Percentiles rank a stretch among this genome's conserved stretches.
Conservation (phyloP, 2,797 vertebrate species). For the Pygocentrus nattereri region DNA sequence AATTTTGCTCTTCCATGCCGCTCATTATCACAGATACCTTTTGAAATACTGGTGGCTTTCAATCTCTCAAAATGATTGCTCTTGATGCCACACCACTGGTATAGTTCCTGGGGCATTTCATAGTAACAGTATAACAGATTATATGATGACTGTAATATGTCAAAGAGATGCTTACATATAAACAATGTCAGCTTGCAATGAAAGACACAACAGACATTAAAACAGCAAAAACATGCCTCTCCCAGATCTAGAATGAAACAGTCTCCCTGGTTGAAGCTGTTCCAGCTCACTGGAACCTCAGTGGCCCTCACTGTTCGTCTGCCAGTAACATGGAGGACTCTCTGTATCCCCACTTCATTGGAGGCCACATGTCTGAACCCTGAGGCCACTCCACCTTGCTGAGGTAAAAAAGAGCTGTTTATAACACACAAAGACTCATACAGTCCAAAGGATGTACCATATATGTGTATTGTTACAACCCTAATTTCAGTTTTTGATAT, state of each 20-base stretch:
- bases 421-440: not conserved
- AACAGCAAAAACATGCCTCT: too few relatives aligned
- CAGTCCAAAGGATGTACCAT: not conserved
- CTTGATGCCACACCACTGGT: conserved; percentile 87
- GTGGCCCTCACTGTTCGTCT: conserved; percentile 66
- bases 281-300: conserved; percentile 71
- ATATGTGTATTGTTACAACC: too few relatives aligned
- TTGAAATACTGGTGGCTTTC: conserved; percentile 87
- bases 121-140: not conserved
- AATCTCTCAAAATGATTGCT: conserved; percentile 86
- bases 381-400: conserved; percentile 74
- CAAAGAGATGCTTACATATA: not conserved
- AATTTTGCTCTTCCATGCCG: conserved; percentile 82
- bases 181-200: not conserved
- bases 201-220: too few relatives aligned
- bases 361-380: conserved; percentile 67
- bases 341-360: conserved; percentile 48
- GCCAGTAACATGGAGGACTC: conserved; percentile 73
- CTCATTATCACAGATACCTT: conserved; percentile 88
- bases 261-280: conserved; percentile 74
- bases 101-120: conserved; percentile 78
- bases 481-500: too few relatives aligned
- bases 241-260: conserved; percentile 76
- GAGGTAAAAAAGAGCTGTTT: not conserved
- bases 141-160: not conserved